Conservation (phyloP, 2,888 invertebrate species). For the Metalampra italica region DNA sequence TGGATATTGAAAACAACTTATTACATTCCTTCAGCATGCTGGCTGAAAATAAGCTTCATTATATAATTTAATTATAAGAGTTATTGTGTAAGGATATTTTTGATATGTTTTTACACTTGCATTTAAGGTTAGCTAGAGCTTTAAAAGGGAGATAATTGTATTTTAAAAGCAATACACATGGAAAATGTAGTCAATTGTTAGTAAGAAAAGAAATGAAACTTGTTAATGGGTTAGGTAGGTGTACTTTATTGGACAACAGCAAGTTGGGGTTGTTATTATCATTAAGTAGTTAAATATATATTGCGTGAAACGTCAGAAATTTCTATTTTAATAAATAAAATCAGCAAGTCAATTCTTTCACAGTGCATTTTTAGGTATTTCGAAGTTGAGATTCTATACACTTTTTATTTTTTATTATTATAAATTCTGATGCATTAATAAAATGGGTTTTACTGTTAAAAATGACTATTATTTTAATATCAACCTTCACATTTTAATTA, state of each 20-base stretch:
- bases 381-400: constrained; percentile 9
- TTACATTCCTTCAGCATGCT: too few species aligned
- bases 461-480: constrained; percentile 40
- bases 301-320: constrained; percentile 19
- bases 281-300: constrained; percentile 19
- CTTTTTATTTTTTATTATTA: constrained; percentile 18
- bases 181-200: constrained; percentile 2
- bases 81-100: not conserved
- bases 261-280: constrained; percentile 28
- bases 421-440: constrained; percentile 13
- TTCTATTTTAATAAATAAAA: constrained; percentile 19
- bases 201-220: constrained; percentile 4
- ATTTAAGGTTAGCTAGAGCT: not conserved
- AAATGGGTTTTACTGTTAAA: constrained; percentile 32
- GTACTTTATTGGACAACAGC: constrained; percentile 54
- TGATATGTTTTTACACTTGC: not conserved
- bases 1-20: too few species aligned
- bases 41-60: not conserved
- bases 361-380: constrained; percentile 40
- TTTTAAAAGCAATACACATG: not conserved
- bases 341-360: constrained; percentile 39
- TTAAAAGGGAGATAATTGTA: not conserved
- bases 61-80: not conserved
- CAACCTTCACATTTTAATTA: constrained; percentile 37
- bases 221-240: constrained; percentile 13